Conservation (phyloP, 2,113 vertebrate genomes). For the Ceyx melanurus region DNA sequence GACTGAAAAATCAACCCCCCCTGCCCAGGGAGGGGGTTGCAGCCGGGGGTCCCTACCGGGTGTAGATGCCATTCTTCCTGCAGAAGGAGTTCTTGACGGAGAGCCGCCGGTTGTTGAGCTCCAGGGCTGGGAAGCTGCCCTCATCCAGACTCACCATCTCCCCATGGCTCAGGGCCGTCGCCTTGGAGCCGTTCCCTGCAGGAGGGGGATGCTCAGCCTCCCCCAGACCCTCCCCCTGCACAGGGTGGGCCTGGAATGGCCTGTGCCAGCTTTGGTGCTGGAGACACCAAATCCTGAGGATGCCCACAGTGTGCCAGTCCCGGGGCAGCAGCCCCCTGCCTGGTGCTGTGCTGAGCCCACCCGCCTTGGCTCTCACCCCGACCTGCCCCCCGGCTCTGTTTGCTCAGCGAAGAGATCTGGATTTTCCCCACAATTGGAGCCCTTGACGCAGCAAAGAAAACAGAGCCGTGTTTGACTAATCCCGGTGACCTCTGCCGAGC, state of each 20-base stretch:
- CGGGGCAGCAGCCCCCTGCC: neutral
- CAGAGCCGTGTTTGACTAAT: constrained; percentile 49
- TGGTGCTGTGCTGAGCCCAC: neutral
- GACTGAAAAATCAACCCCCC: neutral
- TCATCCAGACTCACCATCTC: constrained; percentile 98
- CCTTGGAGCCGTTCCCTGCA: constrained; percentile 88
- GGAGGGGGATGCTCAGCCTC: neutral
- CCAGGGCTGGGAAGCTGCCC: constrained; percentile 91
- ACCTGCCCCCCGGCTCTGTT: neutral
- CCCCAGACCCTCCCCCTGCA: neutral
- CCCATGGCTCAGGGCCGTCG: constrained; percentile 86
- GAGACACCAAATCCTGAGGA: neutral
- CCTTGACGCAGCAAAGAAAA: constrained; percentile 56
- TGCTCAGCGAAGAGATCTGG: constrained; percentile 8
- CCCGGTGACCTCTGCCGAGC: constrained; percentile 9
- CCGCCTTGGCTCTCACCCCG: neutral
- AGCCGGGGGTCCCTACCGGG: constrained; percentile 76
- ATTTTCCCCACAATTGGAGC: constrained; percentile 63
- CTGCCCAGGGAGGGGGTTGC: rapidly evolving
- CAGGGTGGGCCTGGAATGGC: neutral
- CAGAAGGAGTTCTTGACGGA: constrained; percentile 98
- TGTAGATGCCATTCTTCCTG: constrained; percentile 94
- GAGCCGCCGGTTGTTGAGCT: constrained; percentile 94
- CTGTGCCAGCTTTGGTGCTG: rapidly evolving
- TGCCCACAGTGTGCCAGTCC: neutral